A percentile compares a stretch with the other conserved stretches of the same genome.
These are phyloP conservation scores for Venustoraphidia nigricollis DNA, from an alignment of 2,888 invertebrate genomes.

Conservation along the genomic window DNA sequence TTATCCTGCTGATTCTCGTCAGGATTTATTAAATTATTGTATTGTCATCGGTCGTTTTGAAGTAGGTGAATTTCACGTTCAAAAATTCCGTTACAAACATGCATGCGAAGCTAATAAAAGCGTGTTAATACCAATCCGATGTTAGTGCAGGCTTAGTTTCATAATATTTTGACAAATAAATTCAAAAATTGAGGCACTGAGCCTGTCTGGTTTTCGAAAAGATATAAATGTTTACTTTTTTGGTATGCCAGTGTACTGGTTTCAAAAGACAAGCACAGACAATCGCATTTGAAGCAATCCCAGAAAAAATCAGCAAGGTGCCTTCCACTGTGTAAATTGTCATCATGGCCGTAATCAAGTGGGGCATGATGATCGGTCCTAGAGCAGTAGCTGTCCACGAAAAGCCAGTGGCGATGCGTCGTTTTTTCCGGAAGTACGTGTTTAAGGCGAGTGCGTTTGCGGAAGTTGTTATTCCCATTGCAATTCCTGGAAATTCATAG, in stretches of 20 bases:
- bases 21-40: too few species aligned
- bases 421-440: conserved; percentile 44
- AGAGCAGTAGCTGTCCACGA: conserved; percentile 48
- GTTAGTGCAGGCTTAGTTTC: too few species aligned
- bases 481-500: conserved; percentile 36
- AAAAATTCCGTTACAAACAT: too few species aligned
- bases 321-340: conserved; percentile 39
- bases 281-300: conserved; percentile 42
- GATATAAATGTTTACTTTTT: conserved; percentile 13
- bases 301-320: conserved; percentile 44
- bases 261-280: conserved; percentile 43
- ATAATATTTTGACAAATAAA: too few species aligned
- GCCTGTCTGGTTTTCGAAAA: conserved; percentile 12
- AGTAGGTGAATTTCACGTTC: too few species aligned
- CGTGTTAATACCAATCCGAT: too few species aligned
- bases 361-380: conserved; percentile 49
- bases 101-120: too few species aligned
- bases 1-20: too few species aligned
- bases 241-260: conserved; percentile 51
- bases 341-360: conserved; percentile 39
- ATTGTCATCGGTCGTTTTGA: too few species aligned
- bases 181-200: background rate
- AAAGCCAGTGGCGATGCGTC: conserved; percentile 43
- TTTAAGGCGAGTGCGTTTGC: conserved; percentile 47
- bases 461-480: conserved; percentile 41